Conservation (phyloP, 2,113 vertebrate species). For the Phrynosoma blainvillii region DNA sequence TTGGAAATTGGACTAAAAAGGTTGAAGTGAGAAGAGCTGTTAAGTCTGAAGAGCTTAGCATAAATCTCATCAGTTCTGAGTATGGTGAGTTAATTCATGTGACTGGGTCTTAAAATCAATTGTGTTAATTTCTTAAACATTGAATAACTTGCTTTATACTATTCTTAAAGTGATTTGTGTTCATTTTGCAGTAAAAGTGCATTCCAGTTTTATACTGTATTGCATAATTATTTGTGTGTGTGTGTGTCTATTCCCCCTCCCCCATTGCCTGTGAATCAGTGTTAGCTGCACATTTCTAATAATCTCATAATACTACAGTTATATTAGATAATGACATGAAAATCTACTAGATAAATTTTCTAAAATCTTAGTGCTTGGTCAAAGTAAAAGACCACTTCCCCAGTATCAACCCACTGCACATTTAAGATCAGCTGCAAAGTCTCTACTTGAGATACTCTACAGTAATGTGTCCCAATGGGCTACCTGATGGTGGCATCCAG, state of each 20-base stretch:
- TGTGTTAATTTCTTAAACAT: slow-evolving; percentile 27
- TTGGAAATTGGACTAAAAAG: slow-evolving; percentile 90
- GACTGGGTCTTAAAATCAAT: slow-evolving; percentile 43
- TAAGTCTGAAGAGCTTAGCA: slow-evolving; percentile 85
- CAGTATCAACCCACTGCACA: too few relatives aligned
- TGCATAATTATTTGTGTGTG: background rate
- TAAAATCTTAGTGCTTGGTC: background rate
- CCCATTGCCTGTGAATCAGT: background rate
- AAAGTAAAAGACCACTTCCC: too few relatives aligned
- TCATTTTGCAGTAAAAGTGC: slow-evolving; percentile 20
- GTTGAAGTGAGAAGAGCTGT: slow-evolving; percentile 85
- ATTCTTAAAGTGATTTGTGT: slow-evolving; percentile 27
- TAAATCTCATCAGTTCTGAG: slow-evolving; percentile 95
- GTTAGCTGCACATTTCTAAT: slow-evolving; percentile 39
- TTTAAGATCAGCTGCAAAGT: too few relatives aligned
- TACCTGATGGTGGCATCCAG: too few relatives aligned
- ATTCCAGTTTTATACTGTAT: background rate
- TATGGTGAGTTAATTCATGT: slow-evolving; percentile 82
- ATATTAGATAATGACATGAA: slow-evolving; percentile 8
- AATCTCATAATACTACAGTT: background rate
- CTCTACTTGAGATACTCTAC: too few relatives aligned
- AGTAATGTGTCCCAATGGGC: too few relatives aligned
- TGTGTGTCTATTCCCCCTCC: background rate
- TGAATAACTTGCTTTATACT: slow-evolving; percentile 37
- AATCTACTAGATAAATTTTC: slow-evolving; percentile 27